Evolutionary conservation across 1,140 invertebrate genomes (phyloP).

Genomic region (Pomacea maculata): DNA sequence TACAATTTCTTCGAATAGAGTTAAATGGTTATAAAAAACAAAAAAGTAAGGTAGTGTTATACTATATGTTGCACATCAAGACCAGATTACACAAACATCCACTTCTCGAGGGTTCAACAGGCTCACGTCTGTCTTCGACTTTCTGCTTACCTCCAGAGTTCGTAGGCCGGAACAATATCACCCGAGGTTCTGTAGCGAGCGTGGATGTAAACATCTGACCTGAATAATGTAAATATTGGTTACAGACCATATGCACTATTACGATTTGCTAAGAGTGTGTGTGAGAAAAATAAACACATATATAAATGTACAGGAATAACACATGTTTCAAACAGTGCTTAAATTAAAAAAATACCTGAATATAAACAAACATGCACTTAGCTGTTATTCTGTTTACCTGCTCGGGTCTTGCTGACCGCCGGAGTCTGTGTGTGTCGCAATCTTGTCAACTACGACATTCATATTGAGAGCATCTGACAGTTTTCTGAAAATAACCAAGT

Average conservation of each 20-base stretch:
- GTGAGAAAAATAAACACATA: background rate
- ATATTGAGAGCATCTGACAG: conserved; percentile 8
- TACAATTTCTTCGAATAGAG: too few relatives aligned
- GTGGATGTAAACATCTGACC: conserved; percentile 31
- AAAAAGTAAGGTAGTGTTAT: too few relatives aligned
- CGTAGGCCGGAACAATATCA: conserved; percentile 22
- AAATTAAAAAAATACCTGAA: too few relatives aligned
- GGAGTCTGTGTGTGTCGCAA: conserved; percentile 20
- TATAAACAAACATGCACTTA: too few relatives aligned
- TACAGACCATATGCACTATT: background rate
- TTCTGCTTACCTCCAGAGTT: conserved; percentile 21
- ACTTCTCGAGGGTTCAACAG: too few relatives aligned
- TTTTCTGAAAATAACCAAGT: conserved; percentile 11
- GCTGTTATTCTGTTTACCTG: background rate
- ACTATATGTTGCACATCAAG: too few relatives aligned
- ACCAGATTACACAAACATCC: too few relatives aligned
- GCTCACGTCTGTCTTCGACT: too few relatives aligned
- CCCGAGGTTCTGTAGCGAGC: background rate
- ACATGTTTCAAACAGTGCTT: too few relatives aligned
- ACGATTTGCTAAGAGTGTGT: background rate
- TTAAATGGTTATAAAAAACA: too few relatives aligned
- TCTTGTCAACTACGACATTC: conserved; percentile 23
- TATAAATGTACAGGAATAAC: background rate
- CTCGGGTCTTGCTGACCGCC: conserved; percentile 6
- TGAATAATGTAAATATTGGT: background rate